Evolutionary conservation across 2,797 vertebrate species (phyloP).

Genomic region (Phoebastria nigripes): DNA sequence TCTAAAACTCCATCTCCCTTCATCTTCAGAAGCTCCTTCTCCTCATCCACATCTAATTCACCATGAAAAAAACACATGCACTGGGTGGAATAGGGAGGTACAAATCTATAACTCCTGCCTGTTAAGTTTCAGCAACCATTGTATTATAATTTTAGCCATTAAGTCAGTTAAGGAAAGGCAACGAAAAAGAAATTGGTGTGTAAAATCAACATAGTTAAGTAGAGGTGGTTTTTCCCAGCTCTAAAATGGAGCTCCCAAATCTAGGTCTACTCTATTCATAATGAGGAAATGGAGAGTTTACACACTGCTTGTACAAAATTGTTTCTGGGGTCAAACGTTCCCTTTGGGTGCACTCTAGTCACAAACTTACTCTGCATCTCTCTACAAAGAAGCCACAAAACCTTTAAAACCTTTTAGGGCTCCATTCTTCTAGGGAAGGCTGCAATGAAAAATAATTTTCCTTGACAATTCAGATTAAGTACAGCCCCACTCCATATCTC

Average conservation of each 20-base stretch:
- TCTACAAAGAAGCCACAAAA: neutral
- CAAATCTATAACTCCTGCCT: neutral
- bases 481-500: neutral
- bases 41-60: neutral
- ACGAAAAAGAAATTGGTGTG: neutral
- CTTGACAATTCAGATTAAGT: neutral
- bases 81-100: neutral
- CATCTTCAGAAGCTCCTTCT: neutral
- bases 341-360: neutral
- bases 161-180: neutral
- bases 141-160: neutral
- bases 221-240: neutral
- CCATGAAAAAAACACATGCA: neutral
- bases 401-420: neutral
- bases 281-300: neutral
- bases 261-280: neutral
- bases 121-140: neutral
- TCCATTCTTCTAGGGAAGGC: neutral
- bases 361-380: neutral
- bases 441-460: neutral
- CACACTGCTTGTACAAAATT: neutral
- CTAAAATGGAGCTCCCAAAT: neutral
- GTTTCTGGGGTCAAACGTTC: neutral
- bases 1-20: neutral
- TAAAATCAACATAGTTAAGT: neutral